A percentile compares a stretch with the other conserved stretches of the same genome.
phyloP scores from a whole-genome alignment of 2,113 vertebrate genomes.

The Paracanthobrama guichenoti region DNA sequence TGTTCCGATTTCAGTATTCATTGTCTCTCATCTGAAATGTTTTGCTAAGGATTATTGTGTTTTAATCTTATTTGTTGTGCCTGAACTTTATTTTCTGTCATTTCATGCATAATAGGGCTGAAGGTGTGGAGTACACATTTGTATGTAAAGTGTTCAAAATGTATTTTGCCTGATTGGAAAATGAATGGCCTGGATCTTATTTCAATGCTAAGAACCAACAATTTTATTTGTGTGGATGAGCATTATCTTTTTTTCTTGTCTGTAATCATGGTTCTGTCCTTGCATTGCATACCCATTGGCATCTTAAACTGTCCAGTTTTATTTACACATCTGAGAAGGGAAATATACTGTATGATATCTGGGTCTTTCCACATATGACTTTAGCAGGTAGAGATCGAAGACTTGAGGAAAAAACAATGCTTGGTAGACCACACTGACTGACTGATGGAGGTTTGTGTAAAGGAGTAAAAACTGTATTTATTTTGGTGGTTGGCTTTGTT shows the following conservation, averaged over 20 bases:
- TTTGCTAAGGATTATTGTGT: slow-evolving; percentile 39
- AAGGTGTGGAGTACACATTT: slow-evolving; percentile 46
- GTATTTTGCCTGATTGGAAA: slow-evolving; percentile 35
- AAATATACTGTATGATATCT: slow-evolving; percentile 45
- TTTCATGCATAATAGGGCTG: slow-evolving; percentile 53
- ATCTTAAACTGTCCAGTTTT: slow-evolving; percentile 32
- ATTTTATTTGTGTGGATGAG: slow-evolving; percentile 44
- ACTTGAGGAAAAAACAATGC: slow-evolving; percentile 51
- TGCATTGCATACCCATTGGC: slow-evolving; percentile 45
- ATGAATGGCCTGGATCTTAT: slow-evolving; percentile 27
- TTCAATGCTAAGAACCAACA: slow-evolving; percentile 43
- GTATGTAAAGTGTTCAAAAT: slow-evolving; percentile 51
- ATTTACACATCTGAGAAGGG: slow-evolving; percentile 46
- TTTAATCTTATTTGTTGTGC: slow-evolving; percentile 57
- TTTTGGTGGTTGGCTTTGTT: slow-evolving; percentile 82
- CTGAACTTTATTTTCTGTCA: slow-evolving; percentile 59
- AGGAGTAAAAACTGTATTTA: slow-evolving; percentile 83
- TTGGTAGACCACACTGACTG: slow-evolving; percentile 80
- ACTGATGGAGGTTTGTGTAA: slow-evolving; percentile 77
- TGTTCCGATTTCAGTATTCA: slow-evolving; percentile 46
- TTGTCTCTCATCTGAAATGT: slow-evolving; percentile 36
- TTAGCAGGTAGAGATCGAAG: slow-evolving; percentile 46
- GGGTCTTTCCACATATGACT: slow-evolving; percentile 38
- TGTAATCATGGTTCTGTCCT: slow-evolving; percentile 49
- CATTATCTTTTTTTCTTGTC: slow-evolving; percentile 32